phyloP scores from a whole-genome alignment of 2,888 invertebrate genomes.

The Lepidochrysops patricia region DNA sequence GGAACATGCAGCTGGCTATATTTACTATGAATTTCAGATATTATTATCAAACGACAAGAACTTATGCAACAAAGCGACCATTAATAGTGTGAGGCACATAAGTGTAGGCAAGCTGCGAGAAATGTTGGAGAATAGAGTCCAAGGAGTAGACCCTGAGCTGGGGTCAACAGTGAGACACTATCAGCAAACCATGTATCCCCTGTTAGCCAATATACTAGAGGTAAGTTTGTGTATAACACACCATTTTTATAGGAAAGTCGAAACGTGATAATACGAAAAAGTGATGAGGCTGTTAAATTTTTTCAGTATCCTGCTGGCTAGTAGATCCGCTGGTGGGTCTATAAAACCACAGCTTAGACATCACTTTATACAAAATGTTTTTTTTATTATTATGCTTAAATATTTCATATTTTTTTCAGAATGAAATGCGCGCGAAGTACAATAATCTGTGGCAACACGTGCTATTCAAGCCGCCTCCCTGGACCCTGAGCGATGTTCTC shows the following conservation, averaged over 20 bases:
- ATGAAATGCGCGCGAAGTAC: constrained; percentile 74
- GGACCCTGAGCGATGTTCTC: constrained; percentile 69
- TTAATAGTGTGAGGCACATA: constrained; percentile 58
- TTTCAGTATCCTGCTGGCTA: too few relatives aligned
- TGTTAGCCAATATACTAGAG: constrained; percentile 42
- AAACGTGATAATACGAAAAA: too few relatives aligned
- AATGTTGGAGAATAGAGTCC: constrained; percentile 33
- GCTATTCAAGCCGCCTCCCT: constrained; percentile 70
- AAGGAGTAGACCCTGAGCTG: constrained; percentile 34
- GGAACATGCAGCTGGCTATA: too few relatives aligned
- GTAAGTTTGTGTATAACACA: constrained; percentile 26
- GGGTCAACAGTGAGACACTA: constrained; percentile 33
- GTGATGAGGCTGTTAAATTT: too few relatives aligned
- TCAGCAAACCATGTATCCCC: constrained; percentile 37
- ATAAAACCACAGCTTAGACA: too few relatives aligned
- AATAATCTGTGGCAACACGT: constrained; percentile 70
- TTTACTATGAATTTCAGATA: constrained; percentile 47
- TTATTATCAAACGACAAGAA: constrained; percentile 75
- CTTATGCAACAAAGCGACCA: constrained; percentile 70
- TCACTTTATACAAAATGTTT: too few relatives aligned
- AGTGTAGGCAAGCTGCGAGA: constrained; percentile 35
- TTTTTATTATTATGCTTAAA: neutral
- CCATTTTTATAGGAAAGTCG: too few relatives aligned
- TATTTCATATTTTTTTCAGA: constrained; percentile 41
- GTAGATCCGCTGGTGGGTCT: too few relatives aligned